Percentiles rank a stretch among this genome's conserved stretches.
Conservation (phyloP, 2,888 invertebrate species). For the Chirona hameri region DNA sequence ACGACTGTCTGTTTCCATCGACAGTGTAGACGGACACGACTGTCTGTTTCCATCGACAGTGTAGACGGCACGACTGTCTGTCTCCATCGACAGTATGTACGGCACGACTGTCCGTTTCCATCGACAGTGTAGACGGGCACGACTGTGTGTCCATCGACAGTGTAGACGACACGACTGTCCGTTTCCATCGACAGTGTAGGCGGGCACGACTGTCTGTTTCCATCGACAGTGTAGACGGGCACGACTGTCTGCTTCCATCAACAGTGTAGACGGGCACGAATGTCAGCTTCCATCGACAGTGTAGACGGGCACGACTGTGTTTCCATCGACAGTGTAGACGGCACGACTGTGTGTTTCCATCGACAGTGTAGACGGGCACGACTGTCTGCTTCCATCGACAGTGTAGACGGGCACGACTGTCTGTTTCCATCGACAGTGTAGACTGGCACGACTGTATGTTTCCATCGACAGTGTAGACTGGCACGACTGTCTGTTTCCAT, state of each 20-base stretch:
- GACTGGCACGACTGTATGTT: too few species aligned
- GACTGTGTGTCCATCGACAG: conserved; percentile 48
- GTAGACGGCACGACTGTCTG: too few species aligned
- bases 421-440: conserved; percentile 48
- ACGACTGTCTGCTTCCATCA: too few species aligned
- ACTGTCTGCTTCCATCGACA: conserved; percentile 45
- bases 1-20: too few species aligned
- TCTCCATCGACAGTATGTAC: conserved; percentile 47
- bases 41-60: conserved; percentile 48
- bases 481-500: too few species aligned
- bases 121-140: conserved; percentile 48
- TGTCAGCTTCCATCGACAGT: conserved; percentile 48
- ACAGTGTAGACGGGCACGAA: conserved; percentile 48
- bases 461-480: conserved; percentile 48
- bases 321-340: conserved; percentile 48
- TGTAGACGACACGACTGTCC: too few species aligned
- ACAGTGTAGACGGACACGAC: conserved; percentile 48
- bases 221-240: conserved; percentile 48
- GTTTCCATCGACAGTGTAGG: conserved; percentile 48
- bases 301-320: too few species aligned
- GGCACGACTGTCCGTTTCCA: too few species aligned
- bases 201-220: too few species aligned
- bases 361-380: conserved; percentile 48
- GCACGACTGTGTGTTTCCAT: too few species aligned
- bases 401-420: conserved; percentile 42